Conservation (phyloP, 2,113 vertebrate species). For the Nestor notabilis region DNA sequence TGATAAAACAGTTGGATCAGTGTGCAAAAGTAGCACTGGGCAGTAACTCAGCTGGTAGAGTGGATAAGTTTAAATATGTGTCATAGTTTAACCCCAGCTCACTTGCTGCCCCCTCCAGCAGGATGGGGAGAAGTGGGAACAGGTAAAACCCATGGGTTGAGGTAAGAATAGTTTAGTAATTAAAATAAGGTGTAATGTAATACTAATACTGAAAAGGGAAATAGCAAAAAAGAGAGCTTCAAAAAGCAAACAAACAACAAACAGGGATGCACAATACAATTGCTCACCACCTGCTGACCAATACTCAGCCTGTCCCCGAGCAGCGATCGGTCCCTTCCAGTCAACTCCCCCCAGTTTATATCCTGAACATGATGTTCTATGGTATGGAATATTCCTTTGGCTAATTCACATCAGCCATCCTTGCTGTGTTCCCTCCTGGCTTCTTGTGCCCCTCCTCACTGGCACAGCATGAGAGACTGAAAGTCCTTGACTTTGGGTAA, state of each 20-base stretch:
- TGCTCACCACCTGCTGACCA: neutral
- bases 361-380: neutral
- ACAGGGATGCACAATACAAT: neutral
- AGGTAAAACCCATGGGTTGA: neutral
- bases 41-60: neutral
- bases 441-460: neutral
- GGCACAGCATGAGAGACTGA: neutral
- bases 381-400: neutral
- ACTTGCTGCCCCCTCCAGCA: neutral
- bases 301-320: neutral
- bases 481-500: neutral
- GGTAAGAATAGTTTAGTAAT: neutral
- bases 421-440: neutral
- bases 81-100: neutral
- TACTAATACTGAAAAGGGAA: neutral
- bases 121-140: neutral
- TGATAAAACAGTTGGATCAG: neutral
- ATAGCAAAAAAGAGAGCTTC: neutral
- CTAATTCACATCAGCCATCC: neutral
- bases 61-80: neutral
- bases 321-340: neutral
- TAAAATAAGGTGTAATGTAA: neutral
- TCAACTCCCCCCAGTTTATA: neutral
- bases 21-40: neutral
- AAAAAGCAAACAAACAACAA: neutral